phyloP scores from a whole-genome alignment of 1,140 invertebrate genomes.

The Halictus rubicundus region DNA sequence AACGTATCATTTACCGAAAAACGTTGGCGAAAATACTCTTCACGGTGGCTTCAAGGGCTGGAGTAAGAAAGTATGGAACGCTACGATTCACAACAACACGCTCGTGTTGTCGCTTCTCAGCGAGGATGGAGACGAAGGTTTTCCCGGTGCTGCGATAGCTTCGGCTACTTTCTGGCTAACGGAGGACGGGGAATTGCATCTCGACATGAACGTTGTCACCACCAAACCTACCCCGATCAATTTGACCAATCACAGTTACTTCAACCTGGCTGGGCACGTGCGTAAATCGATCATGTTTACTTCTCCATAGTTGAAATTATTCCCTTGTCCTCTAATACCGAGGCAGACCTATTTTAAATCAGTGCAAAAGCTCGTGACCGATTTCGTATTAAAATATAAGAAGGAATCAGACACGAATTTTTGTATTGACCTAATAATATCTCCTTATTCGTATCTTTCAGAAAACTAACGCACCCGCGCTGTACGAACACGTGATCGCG shows the following conservation, averaged over 20 bases:
- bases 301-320: no score
- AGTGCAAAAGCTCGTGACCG: no score
- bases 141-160: constrained; percentile 88
- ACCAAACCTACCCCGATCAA: constrained; percentile 92
- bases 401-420: no score
- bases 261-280: constrained; percentile 94
- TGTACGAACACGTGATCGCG: constrained; percentile 87
- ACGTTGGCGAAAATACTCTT: constrained; percentile 87
- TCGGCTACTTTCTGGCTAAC: constrained; percentile 87
- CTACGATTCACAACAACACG: constrained; percentile 60
- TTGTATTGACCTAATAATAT: not conserved
- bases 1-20: constrained; percentile 87
- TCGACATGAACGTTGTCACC: constrained; percentile 87
- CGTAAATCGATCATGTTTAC: constrained; percentile 47
- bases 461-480: constrained; percentile 77
- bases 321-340: no score
- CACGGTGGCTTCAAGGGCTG: constrained; percentile 95
- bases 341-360: no score
- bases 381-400: no score
- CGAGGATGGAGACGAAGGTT: constrained; percentile 92
- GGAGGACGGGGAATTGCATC: constrained; percentile 85
- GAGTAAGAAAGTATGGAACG: constrained; percentile 88
- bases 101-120: constrained; percentile 85
- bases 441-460: constrained; percentile 62
- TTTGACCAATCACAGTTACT: constrained; percentile 96